These are phyloP conservation scores for Oegoconia quadripuncta DNA, from an alignment of 2,888 invertebrate species.

Conservation along the genomic window DNA sequence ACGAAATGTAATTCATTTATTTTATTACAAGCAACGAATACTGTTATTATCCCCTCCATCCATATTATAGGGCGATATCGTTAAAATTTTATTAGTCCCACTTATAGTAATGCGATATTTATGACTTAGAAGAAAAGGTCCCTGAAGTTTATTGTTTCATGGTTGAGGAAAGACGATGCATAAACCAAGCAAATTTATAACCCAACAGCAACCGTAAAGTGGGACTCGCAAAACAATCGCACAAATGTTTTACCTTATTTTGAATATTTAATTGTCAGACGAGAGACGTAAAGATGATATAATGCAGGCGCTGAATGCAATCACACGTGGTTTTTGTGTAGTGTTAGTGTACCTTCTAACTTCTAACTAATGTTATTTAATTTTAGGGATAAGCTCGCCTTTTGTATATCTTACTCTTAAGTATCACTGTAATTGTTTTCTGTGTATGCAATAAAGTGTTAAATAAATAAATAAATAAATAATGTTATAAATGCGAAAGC, in stretches of 20 bases:
- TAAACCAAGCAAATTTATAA: slow-evolving; percentile 63
- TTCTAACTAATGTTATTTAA: no score
- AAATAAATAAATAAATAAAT: no score
- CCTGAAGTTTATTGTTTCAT: slow-evolving; percentile 64
- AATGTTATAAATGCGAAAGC: no score
- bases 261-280: background rate
- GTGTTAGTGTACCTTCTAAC: no score
- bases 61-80: slow-evolving; percentile 45
- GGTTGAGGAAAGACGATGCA: slow-evolving; percentile 54
- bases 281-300: background rate
- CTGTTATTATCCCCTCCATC: background rate
- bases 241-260: slow-evolving; percentile 31
- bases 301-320: no score
- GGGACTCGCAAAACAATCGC: slow-evolving; percentile 36
- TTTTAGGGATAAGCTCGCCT: no score
- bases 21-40: background rate
- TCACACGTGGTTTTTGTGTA: no score
- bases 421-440: no score
- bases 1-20: no score
- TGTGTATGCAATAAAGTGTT: no score
- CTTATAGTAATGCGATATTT: slow-evolving; percentile 71
- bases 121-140: slow-evolving; percentile 53
- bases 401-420: no score
- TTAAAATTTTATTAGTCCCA: slow-evolving; percentile 63
- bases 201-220: slow-evolving; percentile 43